phyloP scores from a whole-genome alignment of 2,797 vertebrate genomes.

The Siniperca obscura region DNA sequence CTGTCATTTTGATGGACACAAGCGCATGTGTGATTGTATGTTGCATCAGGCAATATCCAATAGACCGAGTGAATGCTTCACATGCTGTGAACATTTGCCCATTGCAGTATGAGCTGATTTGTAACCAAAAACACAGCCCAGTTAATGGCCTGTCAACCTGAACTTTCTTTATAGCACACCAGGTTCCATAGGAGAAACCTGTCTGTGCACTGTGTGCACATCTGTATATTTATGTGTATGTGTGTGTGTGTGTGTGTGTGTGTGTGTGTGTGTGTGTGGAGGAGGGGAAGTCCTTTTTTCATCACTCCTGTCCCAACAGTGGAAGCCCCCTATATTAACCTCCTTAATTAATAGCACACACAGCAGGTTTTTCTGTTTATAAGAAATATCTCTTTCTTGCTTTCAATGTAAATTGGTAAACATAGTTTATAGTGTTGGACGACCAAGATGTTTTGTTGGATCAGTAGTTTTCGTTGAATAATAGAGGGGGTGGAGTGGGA shows the following conservation, averaged over 20 bases:
- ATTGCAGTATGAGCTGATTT: constrained; percentile 65
- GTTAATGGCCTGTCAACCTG: constrained; percentile 70
- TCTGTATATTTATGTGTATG: constrained; percentile 15
- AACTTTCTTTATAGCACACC: constrained; percentile 65
- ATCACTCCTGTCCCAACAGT: constrained; percentile 21
- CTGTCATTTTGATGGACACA: constrained; percentile 39
- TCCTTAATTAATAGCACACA: constrained; percentile 49
- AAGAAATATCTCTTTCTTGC: constrained; percentile 11
- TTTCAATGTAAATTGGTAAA: neutral
- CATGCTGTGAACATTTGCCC: constrained; percentile 48
- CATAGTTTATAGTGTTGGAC: neutral
- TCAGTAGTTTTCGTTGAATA: neutral
- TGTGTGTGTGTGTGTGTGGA: constrained; percentile 27
- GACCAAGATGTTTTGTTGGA: neutral
- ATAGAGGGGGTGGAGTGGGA: constrained; percentile 1
- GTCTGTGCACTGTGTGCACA: constrained; percentile 13
- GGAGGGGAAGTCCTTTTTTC: constrained; percentile 43
- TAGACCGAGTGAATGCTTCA: constrained; percentile 34
- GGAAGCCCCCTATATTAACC: constrained; percentile 45
- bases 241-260: constrained; percentile 17
- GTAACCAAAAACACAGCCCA: constrained; percentile 52
- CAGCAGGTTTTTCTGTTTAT: constrained; percentile 37
- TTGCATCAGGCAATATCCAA: constrained; percentile 34
- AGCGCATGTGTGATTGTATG: constrained; percentile 38
- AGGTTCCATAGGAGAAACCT: constrained; percentile 39